phyloP scores from a whole-genome alignment of 2,888 invertebrate species.

The Deroplatys truncata region DNA sequence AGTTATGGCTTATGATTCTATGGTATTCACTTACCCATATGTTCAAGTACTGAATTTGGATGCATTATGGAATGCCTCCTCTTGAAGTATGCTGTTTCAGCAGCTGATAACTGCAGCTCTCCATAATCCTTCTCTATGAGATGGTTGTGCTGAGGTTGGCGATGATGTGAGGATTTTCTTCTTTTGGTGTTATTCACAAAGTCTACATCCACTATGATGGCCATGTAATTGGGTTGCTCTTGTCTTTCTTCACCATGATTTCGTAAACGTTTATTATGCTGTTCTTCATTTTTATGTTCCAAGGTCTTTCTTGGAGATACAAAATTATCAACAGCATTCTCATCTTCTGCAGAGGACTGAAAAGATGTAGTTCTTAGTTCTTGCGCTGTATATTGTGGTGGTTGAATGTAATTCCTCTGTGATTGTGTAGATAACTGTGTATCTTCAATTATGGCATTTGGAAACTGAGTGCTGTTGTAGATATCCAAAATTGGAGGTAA shows the following conservation, averaged over 20 bases:
- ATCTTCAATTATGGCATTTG: not conserved
- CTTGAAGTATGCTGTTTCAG: conserved; percentile 24
- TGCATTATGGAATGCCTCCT: not conserved
- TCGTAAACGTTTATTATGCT: not conserved
- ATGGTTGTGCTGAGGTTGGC: not conserved
- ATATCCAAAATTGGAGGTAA: not conserved
- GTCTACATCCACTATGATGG: not conserved
- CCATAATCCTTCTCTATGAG: not conserved
- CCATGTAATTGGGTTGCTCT: not conserved
- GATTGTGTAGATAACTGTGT: not conserved
- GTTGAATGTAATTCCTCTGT: not conserved
- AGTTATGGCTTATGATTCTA: no score
- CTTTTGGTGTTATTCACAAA: not conserved
- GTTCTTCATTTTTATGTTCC: not conserved
- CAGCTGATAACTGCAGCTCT: conserved; percentile 19
- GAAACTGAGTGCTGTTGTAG: not conserved
- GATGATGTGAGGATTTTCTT: not conserved
- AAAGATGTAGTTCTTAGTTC: not conserved
- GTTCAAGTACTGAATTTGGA: not conserved
- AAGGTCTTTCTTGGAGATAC: not conserved
- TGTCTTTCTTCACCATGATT: not conserved
- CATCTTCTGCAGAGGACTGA: not conserved
- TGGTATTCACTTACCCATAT: not conserved
- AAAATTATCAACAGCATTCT: not conserved
- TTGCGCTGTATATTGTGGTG: not conserved